Base-by-base conservation (phyloP, 2,888 invertebrate species). In the Tyria jacobaeae region DNA sequence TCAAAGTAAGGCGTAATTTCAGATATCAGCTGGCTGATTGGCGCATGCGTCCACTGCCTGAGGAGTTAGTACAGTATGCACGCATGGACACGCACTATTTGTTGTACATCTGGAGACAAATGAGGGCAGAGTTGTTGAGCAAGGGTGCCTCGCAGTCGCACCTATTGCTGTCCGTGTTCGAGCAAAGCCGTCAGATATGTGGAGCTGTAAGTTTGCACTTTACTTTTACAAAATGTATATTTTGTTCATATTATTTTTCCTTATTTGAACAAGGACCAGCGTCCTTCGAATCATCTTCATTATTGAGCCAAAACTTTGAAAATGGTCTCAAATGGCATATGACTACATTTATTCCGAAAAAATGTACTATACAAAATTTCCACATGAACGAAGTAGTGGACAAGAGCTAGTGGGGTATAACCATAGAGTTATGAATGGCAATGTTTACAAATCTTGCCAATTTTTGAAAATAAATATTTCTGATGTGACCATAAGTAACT, bases 31-130 rank as follows among this genome's bases (percentile, higher is more conserved):
- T 98, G 62, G 99, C 99, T 0, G 99, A 99, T 89, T 99, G 99
- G 99, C 95, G 99, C 69, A 97, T 98, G 64, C 95, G 97, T 48
- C 99, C 99, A 0, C 89, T 99, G 49, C 97, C 98, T 0, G 94
- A 95, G 5, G 97, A 97, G 82, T 92, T 99, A 76, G 88, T 97
- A 12, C 89, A 92, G 39, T 99, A 99, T 89, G 99, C 99, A 0
- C 95, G 99, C 17, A 96, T 96, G 84, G 99, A 99, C 89, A 99
- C 99, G 0, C 99, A 99, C 90, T 99, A 97, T 87, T 92, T 99
- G 64, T 95, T 99, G 5, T 97, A 98, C 86, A 96, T 99, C 69
- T 99, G 97, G 92, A 97, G 98, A 62, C 89, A 94, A 44, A 90
- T 99, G 91, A 96, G 95, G 62, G 96, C 96, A 73, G 97, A 97